Base-by-base conservation (phyloP, 2,888 invertebrate species). In the Horisme vitalbata region DNA sequence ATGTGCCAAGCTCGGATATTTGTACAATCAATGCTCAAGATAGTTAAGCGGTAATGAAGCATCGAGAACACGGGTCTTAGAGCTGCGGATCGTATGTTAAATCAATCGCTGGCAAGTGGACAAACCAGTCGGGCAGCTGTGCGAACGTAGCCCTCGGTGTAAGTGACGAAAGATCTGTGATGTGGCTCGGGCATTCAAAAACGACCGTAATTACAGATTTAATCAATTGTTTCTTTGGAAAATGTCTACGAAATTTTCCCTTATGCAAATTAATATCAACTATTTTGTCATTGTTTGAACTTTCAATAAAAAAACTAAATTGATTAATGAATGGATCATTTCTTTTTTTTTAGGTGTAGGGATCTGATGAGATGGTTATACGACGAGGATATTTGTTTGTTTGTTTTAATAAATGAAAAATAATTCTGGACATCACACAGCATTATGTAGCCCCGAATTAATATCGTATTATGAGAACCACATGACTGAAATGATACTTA, bases 101-200 rank as follows among this genome's bases (percentile, higher is more conserved):
- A 88, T 89, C 87, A 88, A 87, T 88, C 88, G 79, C 74, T 73
- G 68, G 68, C 86, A 83, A 87, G 89, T 87, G 87, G 89, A 83
- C 83, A 87, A 89, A 89, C 89, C 89, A 87, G 89, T 89, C 83
- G 66, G 80, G 86, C 89, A 88, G 87, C 89, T 59, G 58, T 86
- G 86, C 76, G 71, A 74, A 74, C 80, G 71, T 71, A 64, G 61
- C 63, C 63, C 57, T 67, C 68, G 79, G 71, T 71, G 65, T 73
- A 80, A 81, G 82, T 76, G 71, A 77, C 63, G 71, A 74, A 74
- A 74, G 68, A 66, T 31, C 30, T n/a, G 31, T 38, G 30, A 46
- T 21, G 30, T 27, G 36, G 37, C 31, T 23, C 28, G 43, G 35
- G 31, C 39, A 12, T 18, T 41, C 26, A 35, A 44, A 44, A 38